Evolutionary conservation across 2,888 invertebrate genomes (phyloP), one percentile per base, ranked within the genome.

Genomic region (Stratiomys singularior): DNA sequence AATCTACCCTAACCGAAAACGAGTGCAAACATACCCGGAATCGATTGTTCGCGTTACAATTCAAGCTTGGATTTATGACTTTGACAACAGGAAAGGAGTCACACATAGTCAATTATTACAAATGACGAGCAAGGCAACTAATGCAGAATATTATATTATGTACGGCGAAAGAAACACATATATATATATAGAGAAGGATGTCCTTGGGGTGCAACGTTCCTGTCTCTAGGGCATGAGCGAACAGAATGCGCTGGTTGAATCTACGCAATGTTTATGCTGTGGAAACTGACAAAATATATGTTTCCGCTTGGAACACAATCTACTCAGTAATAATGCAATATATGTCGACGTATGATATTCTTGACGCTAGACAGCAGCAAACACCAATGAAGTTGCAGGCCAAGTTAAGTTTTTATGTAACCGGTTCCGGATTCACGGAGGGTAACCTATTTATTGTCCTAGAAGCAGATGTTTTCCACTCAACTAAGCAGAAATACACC

Each of bases 401-500:
- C n/a, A 58, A 58, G 37, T 74, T n/a, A 58, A 18, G 27, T 37
- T 23, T 44, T 47, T 18, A 18, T 72, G 58, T 5, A 60, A 76
- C 74, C 74, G 58, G 74, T 76, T 60, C 21, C 25, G 52, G 44
- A 28, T 18, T 13, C 52, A 52, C 7, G 15, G 23, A 74, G 56
- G 60, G 27, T 58, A 47, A 74, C 74, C 74, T 58, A 74, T 58
- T 21, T 58, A 30, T 74, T 58, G 23, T 11, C 69, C 74, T 58
- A 25, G 58, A 23, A 58, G 74, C 74, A 74, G 74, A 74, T 74
- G 74, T 30, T 74, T 58, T 74, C 56, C 74, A 58, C 74, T 56
- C 37, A 9, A 21, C 28, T 23, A n/a, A 71, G 71, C 71, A 47
- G 71, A 71, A 71, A 47, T 71, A 74, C 58, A 71, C 69, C 52